These are phyloP conservation scores for Microplitis mediator DNA, from an alignment of 1,140 invertebrate genomes.

Conservation along the genomic window DNA sequence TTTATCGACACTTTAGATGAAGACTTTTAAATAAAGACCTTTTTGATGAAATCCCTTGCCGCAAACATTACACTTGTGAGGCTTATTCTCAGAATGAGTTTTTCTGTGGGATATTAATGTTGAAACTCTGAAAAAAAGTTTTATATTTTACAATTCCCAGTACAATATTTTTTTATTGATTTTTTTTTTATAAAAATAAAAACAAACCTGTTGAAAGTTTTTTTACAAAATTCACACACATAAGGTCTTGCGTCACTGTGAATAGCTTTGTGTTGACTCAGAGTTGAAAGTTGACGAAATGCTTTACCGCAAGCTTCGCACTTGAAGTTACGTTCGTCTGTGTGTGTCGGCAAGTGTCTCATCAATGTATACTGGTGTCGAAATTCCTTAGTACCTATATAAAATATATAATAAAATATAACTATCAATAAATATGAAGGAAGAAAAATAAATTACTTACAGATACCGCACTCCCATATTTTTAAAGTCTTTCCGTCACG, in stretches of 20 bases:
- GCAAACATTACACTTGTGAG: constrained; percentile 74
- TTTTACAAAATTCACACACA: constrained; percentile 75
- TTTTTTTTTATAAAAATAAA: neutral
- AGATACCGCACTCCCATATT: constrained; percentile 71
- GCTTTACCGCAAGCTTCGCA: constrained; percentile 80
- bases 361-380: constrained; percentile 77
- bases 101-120: constrained; percentile 78
- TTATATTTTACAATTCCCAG: neutral
- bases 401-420: neutral
- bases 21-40: constrained; percentile 52
- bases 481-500: constrained; percentile 68
- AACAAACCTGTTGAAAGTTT: constrained; percentile 71
- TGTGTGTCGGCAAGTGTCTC: constrained; percentile 83
- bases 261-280: constrained; percentile 77
- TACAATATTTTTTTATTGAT: neutral
- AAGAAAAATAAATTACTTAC: constrained; percentile 59
- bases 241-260: constrained; percentile 74
- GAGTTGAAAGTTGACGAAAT: constrained; percentile 77
- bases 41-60: constrained; percentile 80
- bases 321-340: constrained; percentile 81
- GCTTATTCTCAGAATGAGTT: constrained; percentile 75
- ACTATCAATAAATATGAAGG: neutral
- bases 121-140: constrained; percentile 64
- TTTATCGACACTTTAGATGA: neutral
- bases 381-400: constrained; percentile 70